Base-by-base conservation (phyloP, 2,113 vertebrate species). In the Clupea harengus region DNA sequence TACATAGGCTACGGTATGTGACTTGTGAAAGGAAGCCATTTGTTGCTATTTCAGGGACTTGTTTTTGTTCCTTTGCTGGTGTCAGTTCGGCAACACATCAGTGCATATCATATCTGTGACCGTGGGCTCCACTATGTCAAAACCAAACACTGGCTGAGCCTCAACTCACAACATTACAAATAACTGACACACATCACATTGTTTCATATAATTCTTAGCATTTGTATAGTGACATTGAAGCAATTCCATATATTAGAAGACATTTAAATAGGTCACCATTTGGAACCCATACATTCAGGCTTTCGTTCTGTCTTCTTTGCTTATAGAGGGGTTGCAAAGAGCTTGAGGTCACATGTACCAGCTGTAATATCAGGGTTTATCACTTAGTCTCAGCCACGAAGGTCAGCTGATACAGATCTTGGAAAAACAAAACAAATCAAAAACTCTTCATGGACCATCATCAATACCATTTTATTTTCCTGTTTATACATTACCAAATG, bases 401-500 rank as follows among this genome's bases (percentile, higher is more conserved):
- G 15, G 47, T 49, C 47, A 49, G 47, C 13, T 49, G 47, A 49
- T 49, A 11, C 47, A 49, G 13, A 11, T 11, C 47, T 49, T 49
- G 2, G 4, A 57, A 20, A 57, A 20, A 20, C 52, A 18, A 20
- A 57, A 17, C 4, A 0, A 2, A 49, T 49, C 47, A 49, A 49
- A 49, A 49, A 49, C 20, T 4, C 7, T 28, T 67, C 25, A 67
- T 28, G 54, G 18, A 60, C 54, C 6, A 60, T 17, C 15, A n/a
- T 6, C n/a, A 64, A 10, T 10, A 64, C 54, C 15, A 67, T 67
- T 25, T 67, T 28, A n/a, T 64, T 28, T 64, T 64, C 8, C n/a
- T 25, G 10, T 64, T 25, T 25, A 67, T 67, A 28, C 10, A 28
- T 13, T 28, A 11, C 67, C 47, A 83, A 88, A 83, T 88, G 82